These are phyloP conservation scores for Amblyjoppa proteus DNA, from an alignment of 2,888 invertebrate species.

Conservation along the genomic window DNA sequence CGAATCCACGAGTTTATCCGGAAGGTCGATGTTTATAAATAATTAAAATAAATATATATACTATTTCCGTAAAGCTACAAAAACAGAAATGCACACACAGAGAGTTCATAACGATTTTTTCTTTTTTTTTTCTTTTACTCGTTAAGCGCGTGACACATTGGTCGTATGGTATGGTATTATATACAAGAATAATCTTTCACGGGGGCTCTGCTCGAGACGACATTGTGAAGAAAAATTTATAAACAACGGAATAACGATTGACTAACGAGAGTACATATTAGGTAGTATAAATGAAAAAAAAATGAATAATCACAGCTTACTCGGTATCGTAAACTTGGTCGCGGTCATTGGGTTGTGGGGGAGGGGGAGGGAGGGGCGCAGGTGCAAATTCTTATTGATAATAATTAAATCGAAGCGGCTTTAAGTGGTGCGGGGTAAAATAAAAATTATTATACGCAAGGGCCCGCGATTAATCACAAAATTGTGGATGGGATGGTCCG, in stretches of 20 bases:
- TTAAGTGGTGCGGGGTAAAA: constrained; percentile 37
- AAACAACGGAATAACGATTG: constrained; percentile 65
- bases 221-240: constrained; percentile 67
- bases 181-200: constrained; percentile 76
- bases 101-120: constrained; percentile 71
- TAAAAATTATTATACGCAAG: constrained; percentile 43
- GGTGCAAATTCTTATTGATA: constrained; percentile 45
- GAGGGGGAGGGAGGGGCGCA: neutral
- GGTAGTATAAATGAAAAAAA: constrained; percentile 71
- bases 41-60: neutral
- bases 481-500: constrained; percentile 59
- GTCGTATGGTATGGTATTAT: constrained; percentile 69
- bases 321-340: constrained; percentile 67
- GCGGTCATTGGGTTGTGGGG: neutral
- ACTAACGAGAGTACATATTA: constrained; percentile 61
- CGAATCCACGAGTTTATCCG: neutral
- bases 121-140: constrained; percentile 72
- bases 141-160: constrained; percentile 74
- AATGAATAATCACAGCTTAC: constrained; percentile 77
- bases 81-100: constrained; percentile 20
- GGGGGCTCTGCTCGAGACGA: constrained; percentile 68
- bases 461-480: constrained; percentile 51
- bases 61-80: neutral
- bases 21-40: neutral
- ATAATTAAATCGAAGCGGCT: neutral